A percentile compares a stretch with the other conserved stretches of the same genome.
These are phyloP conservation scores for Amphiura filiformis DNA, from an alignment of 35 echinoderm and acorn worm species.

Conservation along the genomic window DNA sequence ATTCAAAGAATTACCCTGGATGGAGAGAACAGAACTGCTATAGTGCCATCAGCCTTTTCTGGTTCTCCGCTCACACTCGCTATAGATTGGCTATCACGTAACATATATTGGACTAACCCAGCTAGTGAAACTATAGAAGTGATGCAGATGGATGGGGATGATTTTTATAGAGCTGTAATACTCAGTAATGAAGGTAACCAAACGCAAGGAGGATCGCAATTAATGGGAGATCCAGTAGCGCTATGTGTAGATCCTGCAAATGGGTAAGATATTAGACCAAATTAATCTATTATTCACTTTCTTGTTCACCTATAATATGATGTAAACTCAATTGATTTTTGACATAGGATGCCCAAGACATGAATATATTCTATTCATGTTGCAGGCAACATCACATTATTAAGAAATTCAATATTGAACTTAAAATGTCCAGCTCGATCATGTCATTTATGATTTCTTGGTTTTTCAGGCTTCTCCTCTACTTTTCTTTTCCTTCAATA, in stretches of 20 bases:
- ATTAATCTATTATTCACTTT: no score
- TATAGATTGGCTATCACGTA: slow-evolving; percentile 61
- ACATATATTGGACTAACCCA: slow-evolving; percentile 78
- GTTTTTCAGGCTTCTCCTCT: no score
- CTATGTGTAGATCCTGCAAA: slow-evolving; percentile 57
- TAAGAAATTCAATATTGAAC: no score
- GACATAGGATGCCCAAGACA: no score
- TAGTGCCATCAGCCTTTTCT: slow-evolving; percentile 56
- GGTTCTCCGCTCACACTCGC: slow-evolving; percentile 48
- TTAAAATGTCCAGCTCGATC: no score
- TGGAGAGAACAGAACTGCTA: slow-evolving; percentile 25
- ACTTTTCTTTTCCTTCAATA: no score
- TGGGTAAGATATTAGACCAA: slow-evolving; percentile 50
- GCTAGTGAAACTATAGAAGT: slow-evolving; percentile 71
- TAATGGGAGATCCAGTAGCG: slow-evolving; percentile 44
- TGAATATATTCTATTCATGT: no score
- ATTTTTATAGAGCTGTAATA: slow-evolving; percentile 37
- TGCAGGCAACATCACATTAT: no score
- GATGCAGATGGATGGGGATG: slow-evolving; percentile 63
- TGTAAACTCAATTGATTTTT: no score
- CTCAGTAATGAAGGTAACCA: slow-evolving; percentile 2
- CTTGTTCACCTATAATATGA: no score
- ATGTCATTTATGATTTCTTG: no score
- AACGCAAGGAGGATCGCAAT: not conserved
- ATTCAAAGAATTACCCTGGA: slow-evolving; percentile 37